Evolutionary conservation across 2,113 vertebrate genomes (phyloP).

Genomic region (Scomber colias): DNA sequence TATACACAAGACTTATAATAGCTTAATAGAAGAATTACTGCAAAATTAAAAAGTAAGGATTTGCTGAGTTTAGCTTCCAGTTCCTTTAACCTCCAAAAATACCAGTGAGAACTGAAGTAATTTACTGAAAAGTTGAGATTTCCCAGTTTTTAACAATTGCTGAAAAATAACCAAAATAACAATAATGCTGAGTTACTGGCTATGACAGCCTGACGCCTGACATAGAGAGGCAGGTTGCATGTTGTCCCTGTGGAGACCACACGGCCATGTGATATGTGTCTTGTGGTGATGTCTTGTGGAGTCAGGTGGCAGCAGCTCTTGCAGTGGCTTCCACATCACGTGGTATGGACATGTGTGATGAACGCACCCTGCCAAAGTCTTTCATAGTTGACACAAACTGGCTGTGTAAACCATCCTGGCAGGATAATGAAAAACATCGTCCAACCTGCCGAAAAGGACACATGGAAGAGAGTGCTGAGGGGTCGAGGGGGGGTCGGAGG

Average conservation of each 20-base stretch:
- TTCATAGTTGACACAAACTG: not conserved
- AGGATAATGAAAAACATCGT: slow-evolving; percentile 12
- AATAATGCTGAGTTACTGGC: not conserved
- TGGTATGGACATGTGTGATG: not conserved
- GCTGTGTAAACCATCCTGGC: slow-evolving; percentile 1
- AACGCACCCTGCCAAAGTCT: slow-evolving; percentile 27
- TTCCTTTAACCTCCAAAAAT: not conserved
- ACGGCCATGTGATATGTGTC: not conserved
- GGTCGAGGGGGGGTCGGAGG: not conserved
- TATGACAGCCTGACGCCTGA: not conserved
- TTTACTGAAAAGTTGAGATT: not conserved
- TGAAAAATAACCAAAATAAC: not conserved
- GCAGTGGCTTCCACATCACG: not conserved
- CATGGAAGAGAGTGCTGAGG: not conserved
- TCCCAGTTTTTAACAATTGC: not conserved
- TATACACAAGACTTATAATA: not conserved
- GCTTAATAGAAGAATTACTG: slow-evolving; percentile 8
- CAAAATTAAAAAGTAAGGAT: not conserved
- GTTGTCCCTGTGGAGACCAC: not conserved
- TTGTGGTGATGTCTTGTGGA: not conserved
- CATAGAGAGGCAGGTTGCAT: not conserved
- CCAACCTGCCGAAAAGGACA: slow-evolving; percentile 35
- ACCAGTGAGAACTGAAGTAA: not conserved
- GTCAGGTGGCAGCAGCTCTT: not conserved
- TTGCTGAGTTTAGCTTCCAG: not conserved